Percentiles rank a stretch among this genome's conserved stretches.
Evolutionary conservation across 2,888 invertebrate genomes (phyloP).

Genomic region (Campopleginae sp.): DNA sequence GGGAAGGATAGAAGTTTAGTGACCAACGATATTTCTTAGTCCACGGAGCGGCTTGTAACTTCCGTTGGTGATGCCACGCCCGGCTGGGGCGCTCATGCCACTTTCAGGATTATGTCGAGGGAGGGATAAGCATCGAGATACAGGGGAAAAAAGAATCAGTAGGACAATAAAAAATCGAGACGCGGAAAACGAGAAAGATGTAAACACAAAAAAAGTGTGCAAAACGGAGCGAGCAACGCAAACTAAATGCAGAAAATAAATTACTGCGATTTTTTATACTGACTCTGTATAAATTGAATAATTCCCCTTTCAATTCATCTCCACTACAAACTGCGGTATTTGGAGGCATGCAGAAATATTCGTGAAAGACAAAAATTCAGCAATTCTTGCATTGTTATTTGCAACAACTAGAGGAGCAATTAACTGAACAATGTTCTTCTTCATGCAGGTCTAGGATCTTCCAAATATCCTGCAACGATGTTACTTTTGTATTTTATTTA

Average conservation of each 20-base stretch:
- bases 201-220: not conserved
- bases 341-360: not conserved
- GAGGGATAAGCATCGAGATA: slow-evolving; percentile 40
- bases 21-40: slow-evolving; percentile 76
- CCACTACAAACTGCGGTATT: not conserved
- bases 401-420: not conserved
- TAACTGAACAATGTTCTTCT: not conserved
- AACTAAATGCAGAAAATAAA: not conserved
- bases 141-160: slow-evolving; percentile 16
- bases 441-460: not conserved
- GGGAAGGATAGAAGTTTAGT: slow-evolving; percentile 79
- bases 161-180: slow-evolving; percentile 24
- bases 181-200: not conserved
- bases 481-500: not conserved
- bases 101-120: slow-evolving; percentile 56
- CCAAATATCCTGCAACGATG: not conserved
- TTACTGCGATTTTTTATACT: not conserved
- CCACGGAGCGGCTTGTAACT: slow-evolving; percentile 58
- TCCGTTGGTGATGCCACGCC: slow-evolving; percentile 54
- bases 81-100: slow-evolving; percentile 42
- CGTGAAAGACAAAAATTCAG: not conserved
- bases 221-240: not conserved
- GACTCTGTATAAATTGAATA: not conserved
- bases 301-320: not conserved
- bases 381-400: not conserved